phyloP scores from a whole-genome alignment of 2,797 vertebrate genomes.

The Botia kubotai region DNA sequence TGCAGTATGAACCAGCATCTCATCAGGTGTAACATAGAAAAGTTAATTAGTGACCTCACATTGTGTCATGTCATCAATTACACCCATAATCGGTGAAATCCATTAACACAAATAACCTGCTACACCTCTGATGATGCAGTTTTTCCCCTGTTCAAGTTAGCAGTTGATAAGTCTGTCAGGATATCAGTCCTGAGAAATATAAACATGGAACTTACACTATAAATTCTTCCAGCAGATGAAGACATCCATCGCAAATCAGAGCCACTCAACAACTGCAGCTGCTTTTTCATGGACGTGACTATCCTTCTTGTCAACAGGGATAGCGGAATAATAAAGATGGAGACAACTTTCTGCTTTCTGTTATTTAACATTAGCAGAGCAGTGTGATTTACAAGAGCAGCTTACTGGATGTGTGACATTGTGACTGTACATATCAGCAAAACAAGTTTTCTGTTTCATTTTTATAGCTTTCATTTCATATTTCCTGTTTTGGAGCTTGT shows the following conservation, averaged over 20 bases:
- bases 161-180: background rate
- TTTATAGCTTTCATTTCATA: no score
- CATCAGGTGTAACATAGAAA: background rate
- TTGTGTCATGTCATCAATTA: constrained; percentile 29
- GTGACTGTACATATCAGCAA: no score
- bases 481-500: no score
- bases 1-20: background rate
- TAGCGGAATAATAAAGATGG: no score
- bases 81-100: constrained; percentile 24
- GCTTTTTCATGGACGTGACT: background rate
- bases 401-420: no score
- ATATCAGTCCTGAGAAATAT: background rate
- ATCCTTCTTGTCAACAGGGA: background rate
- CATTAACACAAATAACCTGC: constrained; percentile 29
- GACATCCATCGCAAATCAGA: background rate
- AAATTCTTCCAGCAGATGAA: constrained; percentile 1
- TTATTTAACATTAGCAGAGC: no score
- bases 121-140: constrained; percentile 26
- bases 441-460: no score
- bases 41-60: constrained; percentile 22
- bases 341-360: no score
- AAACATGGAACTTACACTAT: background rate
- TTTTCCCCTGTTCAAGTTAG: background rate
- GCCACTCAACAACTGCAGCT: no score
- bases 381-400: no score